phyloP scores from a whole-genome alignment of 1,140 invertebrate genomes.

The Pararge aegeria region DNA sequence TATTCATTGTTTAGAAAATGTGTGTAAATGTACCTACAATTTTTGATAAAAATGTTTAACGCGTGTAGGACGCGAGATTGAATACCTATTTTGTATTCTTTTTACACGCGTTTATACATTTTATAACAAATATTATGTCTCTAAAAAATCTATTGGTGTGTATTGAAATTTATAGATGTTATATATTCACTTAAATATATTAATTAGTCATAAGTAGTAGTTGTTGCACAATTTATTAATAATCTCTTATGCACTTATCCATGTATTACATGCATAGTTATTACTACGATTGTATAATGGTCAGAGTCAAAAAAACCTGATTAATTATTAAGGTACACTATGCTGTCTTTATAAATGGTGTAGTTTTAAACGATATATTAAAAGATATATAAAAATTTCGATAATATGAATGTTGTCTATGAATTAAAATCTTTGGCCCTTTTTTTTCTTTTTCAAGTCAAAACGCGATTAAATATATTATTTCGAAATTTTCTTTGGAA shows the following conservation, averaged over 20 bases:
- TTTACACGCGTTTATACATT: conserved; percentile 61
- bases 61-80: conserved; percentile 68
- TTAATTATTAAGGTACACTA: conserved; percentile 45
- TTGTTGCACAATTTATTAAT: conserved; percentile 21
- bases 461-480: conserved; percentile 10
- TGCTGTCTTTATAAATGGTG: conserved; percentile 13
- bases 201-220: conserved; percentile 2
- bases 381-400: not conserved
- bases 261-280: conserved; percentile 8
- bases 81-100: conserved; percentile 57
- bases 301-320: conserved; percentile 65
- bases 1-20: conserved; percentile 9
- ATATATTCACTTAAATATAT: conserved; percentile 26
- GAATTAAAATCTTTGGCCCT: conserved; percentile 6
- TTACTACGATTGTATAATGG: conserved; percentile 12
- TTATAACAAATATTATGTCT: conserved; percentile 30
- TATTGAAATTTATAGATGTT: conserved; percentile 24
- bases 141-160: conserved; percentile 11
- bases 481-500: not conserved
- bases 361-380: conserved; percentile 12
- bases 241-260: conserved; percentile 23
- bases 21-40: not conserved
- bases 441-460: conserved; percentile 13
- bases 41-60: conserved; percentile 45
- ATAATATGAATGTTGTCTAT: conserved; percentile 21